A percentile compares a stretch with the other conserved stretches of the same genome.
Conservation (phyloP, 2,113 vertebrate species). For the Erinaceus europaeus region DNA sequence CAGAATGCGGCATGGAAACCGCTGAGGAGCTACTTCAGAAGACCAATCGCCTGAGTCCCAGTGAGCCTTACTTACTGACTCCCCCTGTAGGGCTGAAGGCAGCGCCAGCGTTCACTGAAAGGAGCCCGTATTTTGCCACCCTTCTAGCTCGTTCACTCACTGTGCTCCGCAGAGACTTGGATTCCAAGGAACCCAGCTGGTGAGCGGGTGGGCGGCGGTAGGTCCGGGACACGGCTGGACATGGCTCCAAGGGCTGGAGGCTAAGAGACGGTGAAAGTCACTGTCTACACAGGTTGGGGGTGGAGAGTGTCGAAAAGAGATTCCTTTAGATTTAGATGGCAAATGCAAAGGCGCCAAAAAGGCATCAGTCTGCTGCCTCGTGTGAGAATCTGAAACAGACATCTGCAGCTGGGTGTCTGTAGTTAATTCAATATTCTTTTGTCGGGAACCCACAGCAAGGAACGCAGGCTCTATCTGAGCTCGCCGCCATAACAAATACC, state of each 20-base stretch:
- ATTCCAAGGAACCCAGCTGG: neutral
- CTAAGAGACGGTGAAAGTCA: neutral
- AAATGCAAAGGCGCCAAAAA: neutral
- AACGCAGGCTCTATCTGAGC: too few relatives aligned
- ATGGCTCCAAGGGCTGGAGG: neutral
- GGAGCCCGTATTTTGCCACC: neutral
- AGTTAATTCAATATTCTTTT: neutral
- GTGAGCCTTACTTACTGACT: neutral
- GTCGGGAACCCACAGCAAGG: neutral
- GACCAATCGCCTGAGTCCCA: neutral
- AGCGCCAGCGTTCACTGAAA: neutral
- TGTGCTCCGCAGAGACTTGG: too few relatives aligned
- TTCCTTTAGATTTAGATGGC: neutral
- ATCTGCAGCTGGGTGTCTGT: fast-evolving
- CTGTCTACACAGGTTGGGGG: neutral
- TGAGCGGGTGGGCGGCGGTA: neutral
- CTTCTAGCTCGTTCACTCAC: neutral
- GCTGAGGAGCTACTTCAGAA: neutral
- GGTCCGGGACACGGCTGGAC: neutral
- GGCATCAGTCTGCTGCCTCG: neutral
- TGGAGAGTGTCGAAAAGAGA: neutral
- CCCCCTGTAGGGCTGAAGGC: neutral
- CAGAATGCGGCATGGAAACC: too few relatives aligned
- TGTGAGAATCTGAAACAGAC: neutral
- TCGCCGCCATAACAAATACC: too few relatives aligned